Base-by-base conservation (phyloP, 2,113 vertebrate species). In the Xenotilapia flavipinnis region DNA sequence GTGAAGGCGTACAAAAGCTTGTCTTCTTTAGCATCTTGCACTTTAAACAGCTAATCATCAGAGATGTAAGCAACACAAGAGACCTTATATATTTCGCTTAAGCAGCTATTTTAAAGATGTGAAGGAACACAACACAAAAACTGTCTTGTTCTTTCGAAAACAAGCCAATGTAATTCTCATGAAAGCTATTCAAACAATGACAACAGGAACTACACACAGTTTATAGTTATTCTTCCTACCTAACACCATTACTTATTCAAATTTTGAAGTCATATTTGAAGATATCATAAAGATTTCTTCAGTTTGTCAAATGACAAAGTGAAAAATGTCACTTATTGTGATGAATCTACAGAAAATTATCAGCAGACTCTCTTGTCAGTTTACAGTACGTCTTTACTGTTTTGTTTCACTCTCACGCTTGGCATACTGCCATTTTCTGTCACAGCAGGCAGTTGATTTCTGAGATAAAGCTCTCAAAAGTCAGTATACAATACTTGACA, bases 371-470 rank as follows among this genome's bases (percentile, higher is more conserved):
- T 49, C 26, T 49, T 77, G 45, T 28, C 45, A 77, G 70, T 31
- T 77, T 77, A 33, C 70, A 12, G 42, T 49, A 49, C 9, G 3
- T 77, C 42, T 73, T 73, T 73, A 45, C 40, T 10, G 40, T 47
- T 73, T 73, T 73, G 68, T 73, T 73, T 73, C 68, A 73, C 68
- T 7, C 68, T 45, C 68, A 45, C 5, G 8, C 21, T 73, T 45
- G n/a, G 12, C 38, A 45, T 26, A 10, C 68, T 73, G 68, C 14
- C 68, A 73, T 73, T 73, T 73, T 73, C 40, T 73, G 73, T 77
- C 73, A 77, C 73, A 77, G 73, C 73, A 51, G 45, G 73, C 70
- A 49, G 70, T 15, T 77, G 73, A 77, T 77, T 77, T 49, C 15
- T 19, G 1, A 51, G 73, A 51, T 77, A 51, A 33, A 77, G 73